phyloP scores from a whole-genome alignment of 2,113 vertebrate species.

The Actenoides lindsayi region DNA sequence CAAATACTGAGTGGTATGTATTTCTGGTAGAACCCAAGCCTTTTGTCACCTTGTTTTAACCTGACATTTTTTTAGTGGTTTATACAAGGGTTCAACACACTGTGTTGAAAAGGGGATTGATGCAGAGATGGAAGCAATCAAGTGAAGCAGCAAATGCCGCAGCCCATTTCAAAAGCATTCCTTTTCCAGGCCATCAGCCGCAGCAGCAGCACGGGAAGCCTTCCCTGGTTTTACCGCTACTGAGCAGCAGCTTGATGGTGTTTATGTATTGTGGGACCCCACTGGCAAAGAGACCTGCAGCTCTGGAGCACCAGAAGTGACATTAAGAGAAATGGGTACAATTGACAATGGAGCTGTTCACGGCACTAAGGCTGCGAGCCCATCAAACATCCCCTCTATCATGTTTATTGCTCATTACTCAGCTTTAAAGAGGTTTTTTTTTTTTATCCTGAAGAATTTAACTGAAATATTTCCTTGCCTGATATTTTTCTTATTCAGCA shows the following conservation, averaged over 20 bases:
- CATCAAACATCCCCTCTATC: background rate
- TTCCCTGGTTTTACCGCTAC: slow-evolving; percentile 3
- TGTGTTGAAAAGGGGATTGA: background rate
- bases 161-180: slow-evolving; percentile 61
- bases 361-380: rapidly evolving
- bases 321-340: background rate
- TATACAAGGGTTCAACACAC: background rate
- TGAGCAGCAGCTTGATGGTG: slow-evolving; percentile 40
- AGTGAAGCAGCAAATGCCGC: background rate
- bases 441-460: background rate
- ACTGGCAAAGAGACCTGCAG: background rate
- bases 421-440: background rate
- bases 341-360: slow-evolving; percentile 58
- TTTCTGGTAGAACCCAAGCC: background rate
- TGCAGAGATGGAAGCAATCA: slow-evolving; percentile 54
- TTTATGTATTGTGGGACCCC: slow-evolving; percentile 36
- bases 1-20: background rate
- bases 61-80: background rate
- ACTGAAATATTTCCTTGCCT: slow-evolving; percentile 1
- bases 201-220: background rate
- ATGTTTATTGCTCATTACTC: slow-evolving; percentile 8
- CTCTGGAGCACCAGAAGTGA: background rate
- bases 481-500: background rate
- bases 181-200: slow-evolving; percentile 50
- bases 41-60: background rate